Conservation (phyloP, 37 sponge, comb jelly and placozoan species). For the Axinella damicornis region DNA sequence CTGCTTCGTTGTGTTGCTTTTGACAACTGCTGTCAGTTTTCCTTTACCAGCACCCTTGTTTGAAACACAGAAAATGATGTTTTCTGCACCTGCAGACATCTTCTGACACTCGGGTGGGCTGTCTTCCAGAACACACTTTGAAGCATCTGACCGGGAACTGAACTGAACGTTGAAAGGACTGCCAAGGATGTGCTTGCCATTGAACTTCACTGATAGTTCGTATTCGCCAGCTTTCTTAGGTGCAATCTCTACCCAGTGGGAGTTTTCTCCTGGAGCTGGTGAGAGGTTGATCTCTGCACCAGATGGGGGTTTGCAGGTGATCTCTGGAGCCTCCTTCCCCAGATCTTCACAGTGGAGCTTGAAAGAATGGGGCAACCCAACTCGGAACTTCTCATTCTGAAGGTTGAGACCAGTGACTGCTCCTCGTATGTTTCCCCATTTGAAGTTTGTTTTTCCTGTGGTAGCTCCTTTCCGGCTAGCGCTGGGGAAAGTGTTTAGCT, state of each 20-base stretch:
- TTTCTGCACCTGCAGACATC: background rate
- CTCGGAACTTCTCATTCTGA: conserved; percentile 18
- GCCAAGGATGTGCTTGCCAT: conserved; percentile 65
- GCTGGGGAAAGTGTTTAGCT: background rate
- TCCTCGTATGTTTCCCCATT: conserved; percentile 7
- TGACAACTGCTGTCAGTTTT: conserved; percentile 32
- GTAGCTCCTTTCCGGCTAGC: conserved; percentile 52
- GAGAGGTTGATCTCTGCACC: conserved; percentile 30
- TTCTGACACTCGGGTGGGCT: conserved; percentile 16
- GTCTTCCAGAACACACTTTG: conserved; percentile 64
- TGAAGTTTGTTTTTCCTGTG: conserved; percentile 58
- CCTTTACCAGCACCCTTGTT: conserved; percentile 64
- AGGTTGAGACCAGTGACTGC: conserved; percentile 40
- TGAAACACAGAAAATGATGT: conserved; percentile 9
- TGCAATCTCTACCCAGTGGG: conserved; percentile 38
- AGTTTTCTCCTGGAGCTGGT: conserved; percentile 8
- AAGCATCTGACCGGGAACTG: background rate
- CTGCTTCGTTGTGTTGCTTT: conserved; percentile 15
- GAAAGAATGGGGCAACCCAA: conserved; percentile 35
- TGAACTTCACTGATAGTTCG: conserved; percentile 34
- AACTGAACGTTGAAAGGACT: conserved; percentile 74
- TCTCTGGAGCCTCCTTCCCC: conserved; percentile 36
- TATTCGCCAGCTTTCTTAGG: conserved; percentile 30
- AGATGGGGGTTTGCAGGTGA: conserved; percentile 20
- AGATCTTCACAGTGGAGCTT: conserved; percentile 38